phyloP scores from a whole-genome alignment of 1,140 invertebrate genomes.

The Diachasmimorpha longicaudata region DNA sequence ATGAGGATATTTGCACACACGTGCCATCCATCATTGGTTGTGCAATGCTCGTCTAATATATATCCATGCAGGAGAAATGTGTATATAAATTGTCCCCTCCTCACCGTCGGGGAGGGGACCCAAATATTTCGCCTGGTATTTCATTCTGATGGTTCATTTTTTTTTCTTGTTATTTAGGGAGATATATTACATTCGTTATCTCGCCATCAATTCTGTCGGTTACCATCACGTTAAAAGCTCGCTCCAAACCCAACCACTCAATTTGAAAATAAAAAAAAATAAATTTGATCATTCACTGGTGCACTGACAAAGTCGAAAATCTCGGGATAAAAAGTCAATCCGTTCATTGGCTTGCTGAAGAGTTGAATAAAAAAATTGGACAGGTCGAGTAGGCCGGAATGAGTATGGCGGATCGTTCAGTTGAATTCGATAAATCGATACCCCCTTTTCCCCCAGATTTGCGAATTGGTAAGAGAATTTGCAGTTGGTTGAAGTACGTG shows the following conservation, averaged over 20 bases:
- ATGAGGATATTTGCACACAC: background rate
- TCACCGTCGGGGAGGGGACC: background rate
- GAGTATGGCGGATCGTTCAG: background rate
- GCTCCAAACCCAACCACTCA: background rate
- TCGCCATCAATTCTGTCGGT: background rate
- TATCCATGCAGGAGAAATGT: background rate
- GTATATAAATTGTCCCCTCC: background rate
- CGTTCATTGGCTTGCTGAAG: background rate
- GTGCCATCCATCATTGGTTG: background rate
- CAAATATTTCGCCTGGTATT: background rate
- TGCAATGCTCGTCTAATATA: background rate
- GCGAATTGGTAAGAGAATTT: background rate
- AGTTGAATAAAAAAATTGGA: background rate
- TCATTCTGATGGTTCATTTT: background rate
- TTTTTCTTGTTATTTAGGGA: background rate
- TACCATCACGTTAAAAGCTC: background rate
- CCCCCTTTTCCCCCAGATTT: background rate
- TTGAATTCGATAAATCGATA: background rate
- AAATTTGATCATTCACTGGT: background rate
- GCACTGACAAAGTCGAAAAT: background rate
- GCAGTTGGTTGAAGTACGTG: background rate
- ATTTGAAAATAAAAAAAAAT: background rate
- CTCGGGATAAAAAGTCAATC: background rate
- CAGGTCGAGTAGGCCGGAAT: background rate
- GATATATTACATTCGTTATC: conserved; percentile 1